Percentiles rank a stretch among this genome's conserved stretches.
These are phyloP conservation scores for Beaufortia kweichowensis DNA, from an alignment of 2,113 vertebrate genomes.

Conservation along the genomic window DNA sequence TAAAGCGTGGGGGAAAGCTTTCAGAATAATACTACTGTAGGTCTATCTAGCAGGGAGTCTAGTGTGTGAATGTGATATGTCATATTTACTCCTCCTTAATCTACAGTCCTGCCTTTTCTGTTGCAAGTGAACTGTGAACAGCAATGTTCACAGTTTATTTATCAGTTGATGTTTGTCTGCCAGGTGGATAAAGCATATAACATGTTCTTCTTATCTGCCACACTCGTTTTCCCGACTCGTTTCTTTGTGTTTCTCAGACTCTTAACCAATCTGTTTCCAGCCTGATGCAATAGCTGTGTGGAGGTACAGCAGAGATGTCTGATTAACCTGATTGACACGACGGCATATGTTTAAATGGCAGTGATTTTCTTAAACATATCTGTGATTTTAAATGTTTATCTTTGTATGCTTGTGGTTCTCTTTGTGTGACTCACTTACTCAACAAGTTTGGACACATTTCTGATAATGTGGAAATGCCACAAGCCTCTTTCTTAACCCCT, in stretches of 20 bases:
- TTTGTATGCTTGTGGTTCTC: background rate
- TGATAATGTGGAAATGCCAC: slow-evolving; percentile 48
- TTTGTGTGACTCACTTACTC: slow-evolving; percentile 42
- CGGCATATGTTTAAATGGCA: background rate
- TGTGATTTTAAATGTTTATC: background rate
- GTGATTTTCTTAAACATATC: background rate
- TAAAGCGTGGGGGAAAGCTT: slow-evolving; percentile 11
- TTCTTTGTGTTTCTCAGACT: slow-evolving; percentile 22
- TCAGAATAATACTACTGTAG: background rate
- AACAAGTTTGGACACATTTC: slow-evolving; percentile 61
- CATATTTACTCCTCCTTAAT: background rate
- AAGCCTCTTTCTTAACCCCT: slow-evolving; percentile 4
- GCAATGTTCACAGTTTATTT: slow-evolving; percentile 26
- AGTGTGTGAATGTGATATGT: background rate
- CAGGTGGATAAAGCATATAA: slow-evolving; percentile 8
- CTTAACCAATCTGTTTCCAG: background rate
- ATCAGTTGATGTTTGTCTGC: slow-evolving; percentile 23
- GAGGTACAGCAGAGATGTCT: background rate
- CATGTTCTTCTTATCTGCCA: slow-evolving; percentile 11
- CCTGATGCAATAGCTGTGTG: slow-evolving; percentile 4
- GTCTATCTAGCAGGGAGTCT: background rate
- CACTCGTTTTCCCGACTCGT: background rate
- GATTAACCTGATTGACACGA: background rate
- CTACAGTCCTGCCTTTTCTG: slow-evolving; percentile 16
- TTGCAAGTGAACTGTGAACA: slow-evolving; percentile 9